Evolutionary conservation across 2,888 invertebrate species (phyloP).

Genomic region (Boloria euphrosyne): DNA sequence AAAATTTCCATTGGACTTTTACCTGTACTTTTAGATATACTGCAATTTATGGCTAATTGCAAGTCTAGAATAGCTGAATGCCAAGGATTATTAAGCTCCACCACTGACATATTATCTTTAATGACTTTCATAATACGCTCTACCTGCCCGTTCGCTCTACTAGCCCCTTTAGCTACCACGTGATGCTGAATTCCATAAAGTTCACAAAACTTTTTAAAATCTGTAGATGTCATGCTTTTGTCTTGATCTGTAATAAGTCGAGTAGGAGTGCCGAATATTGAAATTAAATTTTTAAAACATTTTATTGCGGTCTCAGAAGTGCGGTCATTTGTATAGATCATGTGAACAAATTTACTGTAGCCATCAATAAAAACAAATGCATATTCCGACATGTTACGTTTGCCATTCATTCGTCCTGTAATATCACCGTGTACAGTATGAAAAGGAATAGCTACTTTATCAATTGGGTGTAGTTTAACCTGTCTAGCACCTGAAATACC

Average conservation of each 20-base stretch:
- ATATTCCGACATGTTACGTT: slow-evolving; percentile 28
- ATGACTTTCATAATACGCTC: slow-evolving; percentile 9
- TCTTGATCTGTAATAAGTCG: slow-evolving; percentile 33
- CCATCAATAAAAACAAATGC: slow-evolving; percentile 27
- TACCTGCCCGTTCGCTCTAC: background rate
- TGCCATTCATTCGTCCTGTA: slow-evolving; percentile 37
- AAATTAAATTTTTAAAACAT: slow-evolving; percentile 31
- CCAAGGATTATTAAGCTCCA: slow-evolving; percentile 9
- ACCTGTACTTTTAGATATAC: slow-evolving; percentile 30
- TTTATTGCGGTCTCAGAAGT: slow-evolving; percentile 29
- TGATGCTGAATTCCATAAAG: slow-evolving; percentile 24
- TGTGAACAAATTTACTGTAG: slow-evolving; percentile 30
- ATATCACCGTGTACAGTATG: slow-evolving; percentile 37
- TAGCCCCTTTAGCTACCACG: slow-evolving; percentile 20
- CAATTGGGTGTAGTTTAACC: slow-evolving; percentile 33
- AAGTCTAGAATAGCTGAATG: slow-evolving; percentile 19
- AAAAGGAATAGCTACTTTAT: slow-evolving; percentile 35
- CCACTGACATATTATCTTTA: slow-evolving; percentile 11
- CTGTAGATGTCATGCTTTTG: slow-evolving; percentile 27
- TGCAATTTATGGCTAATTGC: slow-evolving; percentile 35
- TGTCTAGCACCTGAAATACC: slow-evolving; percentile 29
- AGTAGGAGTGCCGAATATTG: slow-evolving; percentile 28
- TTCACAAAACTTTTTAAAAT: slow-evolving; percentile 32
- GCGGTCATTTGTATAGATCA: slow-evolving; percentile 31
- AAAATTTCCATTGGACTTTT: slow-evolving; percentile 29